Conservation (phyloP, 2,113 vertebrate species). For the Meles meles region DNA sequence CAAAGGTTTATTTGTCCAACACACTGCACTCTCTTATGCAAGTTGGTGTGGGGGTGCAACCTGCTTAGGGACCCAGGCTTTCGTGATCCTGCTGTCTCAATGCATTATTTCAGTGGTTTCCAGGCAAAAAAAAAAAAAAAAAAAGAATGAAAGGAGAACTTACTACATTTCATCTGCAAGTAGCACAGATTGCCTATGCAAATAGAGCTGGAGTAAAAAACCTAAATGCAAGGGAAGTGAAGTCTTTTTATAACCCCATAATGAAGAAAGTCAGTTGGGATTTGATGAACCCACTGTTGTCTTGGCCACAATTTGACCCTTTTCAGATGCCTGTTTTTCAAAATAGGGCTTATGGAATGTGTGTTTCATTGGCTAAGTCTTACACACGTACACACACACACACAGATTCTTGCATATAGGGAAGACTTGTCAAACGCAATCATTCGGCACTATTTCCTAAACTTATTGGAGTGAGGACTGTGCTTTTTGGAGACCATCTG, state of each 20-base stretch:
- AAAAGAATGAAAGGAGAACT: not conserved
- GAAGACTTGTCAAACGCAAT: not conserved
- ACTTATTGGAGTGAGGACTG: not conserved
- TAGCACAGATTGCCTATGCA: not conserved
- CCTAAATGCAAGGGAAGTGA: not conserved
- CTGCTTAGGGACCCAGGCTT: not conserved
- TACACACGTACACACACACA: too few species aligned
- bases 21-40: not conserved
- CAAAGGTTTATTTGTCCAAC: not conserved
- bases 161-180: not conserved
- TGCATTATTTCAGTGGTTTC: not conserved
- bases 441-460: not conserved
- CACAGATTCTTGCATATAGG: not conserved
- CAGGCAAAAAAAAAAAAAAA: not conserved
- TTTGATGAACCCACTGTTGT: not conserved
- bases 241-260: not conserved
- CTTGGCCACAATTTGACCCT: not conserved
- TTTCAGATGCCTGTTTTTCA: not conserved
- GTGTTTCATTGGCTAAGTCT: not conserved
- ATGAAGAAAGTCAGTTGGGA: not conserved
- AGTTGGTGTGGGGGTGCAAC: not conserved
- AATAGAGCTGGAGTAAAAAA: not conserved
- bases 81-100: not conserved
- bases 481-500: not conserved
- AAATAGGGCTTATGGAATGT: not conserved